A percentile compares a stretch with the other conserved stretches of the same genome.
Conservation (phyloP, 2,797 vertebrate species). For the Sebastes vulpes region DNA sequence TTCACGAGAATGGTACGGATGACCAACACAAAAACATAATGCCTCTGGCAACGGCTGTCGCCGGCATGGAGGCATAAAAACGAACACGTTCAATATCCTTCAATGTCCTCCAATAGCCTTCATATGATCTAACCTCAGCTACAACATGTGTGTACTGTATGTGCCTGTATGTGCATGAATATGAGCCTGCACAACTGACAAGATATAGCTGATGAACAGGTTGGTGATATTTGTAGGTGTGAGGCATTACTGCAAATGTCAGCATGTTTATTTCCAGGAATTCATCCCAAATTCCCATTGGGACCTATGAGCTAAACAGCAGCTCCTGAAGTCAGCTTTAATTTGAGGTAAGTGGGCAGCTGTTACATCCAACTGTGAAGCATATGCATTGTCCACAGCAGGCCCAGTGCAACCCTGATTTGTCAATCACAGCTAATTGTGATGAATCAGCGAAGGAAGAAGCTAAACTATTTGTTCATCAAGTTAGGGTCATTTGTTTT, state of each 20-base stretch:
- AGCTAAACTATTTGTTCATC: slow-evolving; percentile 4
- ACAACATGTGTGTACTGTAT: not conserved
- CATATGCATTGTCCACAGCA: slow-evolving; percentile 46
- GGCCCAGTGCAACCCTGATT: slow-evolving; percentile 21
- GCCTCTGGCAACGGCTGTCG: too few species aligned
- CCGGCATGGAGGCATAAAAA: too few species aligned
- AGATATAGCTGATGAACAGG: slow-evolving; percentile 9
- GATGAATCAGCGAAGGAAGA: slow-evolving; percentile 46
- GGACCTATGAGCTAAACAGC: slow-evolving; percentile 41
- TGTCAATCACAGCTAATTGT: slow-evolving; percentile 45
- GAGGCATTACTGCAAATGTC: slow-evolving; percentile 39
- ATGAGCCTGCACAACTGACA: not conserved
- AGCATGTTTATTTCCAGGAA: slow-evolving; percentile 59
- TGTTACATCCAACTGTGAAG: slow-evolving; percentile 57
- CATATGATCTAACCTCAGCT: too few species aligned
- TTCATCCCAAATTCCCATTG: slow-evolving; percentile 30
- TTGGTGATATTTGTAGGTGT: slow-evolving; percentile 35
- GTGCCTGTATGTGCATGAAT: not conserved
- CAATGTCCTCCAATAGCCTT: too few species aligned
- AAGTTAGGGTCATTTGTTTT: not conserved
- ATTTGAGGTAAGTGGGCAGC: slow-evolving; percentile 53
- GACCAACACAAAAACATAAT: not conserved
- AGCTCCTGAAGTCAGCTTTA: slow-evolving; percentile 56
- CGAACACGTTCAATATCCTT: too few species aligned
- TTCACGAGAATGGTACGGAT: not conserved